Evolutionary conservation across 35 echinoderm and acorn worm species (phyloP).

Genomic region (Eucidaris tribuloides): DNA sequence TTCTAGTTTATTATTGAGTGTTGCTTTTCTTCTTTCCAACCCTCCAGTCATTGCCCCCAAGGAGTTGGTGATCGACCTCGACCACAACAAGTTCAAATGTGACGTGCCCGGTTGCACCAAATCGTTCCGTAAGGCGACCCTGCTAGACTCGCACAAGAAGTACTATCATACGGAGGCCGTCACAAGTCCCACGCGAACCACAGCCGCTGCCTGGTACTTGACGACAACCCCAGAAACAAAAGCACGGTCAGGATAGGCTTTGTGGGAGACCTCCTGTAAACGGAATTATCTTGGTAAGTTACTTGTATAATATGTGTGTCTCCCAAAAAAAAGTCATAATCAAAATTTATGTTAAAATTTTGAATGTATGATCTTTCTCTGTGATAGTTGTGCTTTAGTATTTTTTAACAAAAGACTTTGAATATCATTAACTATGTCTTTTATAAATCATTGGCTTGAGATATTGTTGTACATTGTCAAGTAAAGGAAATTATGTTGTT

Average conservation of each 20-base stretch:
- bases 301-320: neutral
- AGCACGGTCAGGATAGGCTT: slow-evolving; percentile 13
- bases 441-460: too few species aligned
- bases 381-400: too few species aligned
- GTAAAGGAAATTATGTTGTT: too few species aligned
- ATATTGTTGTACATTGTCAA: too few species aligned
- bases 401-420: too few species aligned
- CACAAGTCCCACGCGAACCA: slow-evolving; percentile 12
- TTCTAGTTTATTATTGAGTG: too few species aligned
- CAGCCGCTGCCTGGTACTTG: slow-evolving; percentile 36
- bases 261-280: neutral
- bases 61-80: slow-evolving; percentile 88
- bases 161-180: slow-evolving; percentile 75
- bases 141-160: slow-evolving; percentile 92
- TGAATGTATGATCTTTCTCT: too few species aligned
- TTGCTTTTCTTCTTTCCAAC: neutral
- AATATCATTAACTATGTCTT: too few species aligned
- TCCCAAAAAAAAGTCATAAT: neutral
- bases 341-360: too few species aligned
- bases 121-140: slow-evolving; percentile 78
- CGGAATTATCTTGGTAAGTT: slow-evolving; percentile 33
- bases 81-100: slow-evolving; percentile 99
- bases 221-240: slow-evolving; percentile 45
- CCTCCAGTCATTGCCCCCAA: slow-evolving; percentile 84
- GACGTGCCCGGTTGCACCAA: slow-evolving; percentile 79